phyloP scores from a whole-genome alignment of 2,113 vertebrate genomes.

The Gopherus flavomarginatus region DNA sequence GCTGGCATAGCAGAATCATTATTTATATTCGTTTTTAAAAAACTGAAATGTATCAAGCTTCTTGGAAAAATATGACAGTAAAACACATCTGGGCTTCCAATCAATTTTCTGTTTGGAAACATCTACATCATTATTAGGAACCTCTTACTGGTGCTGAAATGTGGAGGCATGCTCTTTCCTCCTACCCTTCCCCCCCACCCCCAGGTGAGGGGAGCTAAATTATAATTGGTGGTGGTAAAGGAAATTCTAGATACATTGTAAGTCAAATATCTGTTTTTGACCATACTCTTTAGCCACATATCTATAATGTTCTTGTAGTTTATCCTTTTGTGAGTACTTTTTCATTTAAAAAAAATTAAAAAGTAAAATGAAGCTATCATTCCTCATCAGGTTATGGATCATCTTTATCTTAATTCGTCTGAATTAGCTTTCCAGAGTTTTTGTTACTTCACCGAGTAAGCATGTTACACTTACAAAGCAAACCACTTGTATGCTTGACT shows the following conservation, averaged over 20 bases:
- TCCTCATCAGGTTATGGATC: background rate
- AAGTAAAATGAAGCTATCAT: background rate
- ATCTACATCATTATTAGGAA: background rate
- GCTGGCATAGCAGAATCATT: background rate
- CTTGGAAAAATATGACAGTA: conserved; percentile 50
- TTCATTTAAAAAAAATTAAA: background rate
- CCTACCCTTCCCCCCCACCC: background rate
- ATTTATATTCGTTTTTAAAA: conserved; percentile 48
- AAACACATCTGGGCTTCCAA: conserved; percentile 54
- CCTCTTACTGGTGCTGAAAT: background rate
- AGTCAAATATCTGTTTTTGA: background rate
- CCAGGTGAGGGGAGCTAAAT: background rate
- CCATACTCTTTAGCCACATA: background rate
- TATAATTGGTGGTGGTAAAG: background rate
- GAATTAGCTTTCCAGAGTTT: background rate
- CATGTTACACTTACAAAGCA: background rate
- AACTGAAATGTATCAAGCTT: conserved; percentile 31
- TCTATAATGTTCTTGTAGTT: background rate
- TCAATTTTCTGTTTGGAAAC: conserved; percentile 41
- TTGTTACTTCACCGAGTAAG: background rate
- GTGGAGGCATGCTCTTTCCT: background rate
- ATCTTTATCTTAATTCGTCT: background rate
- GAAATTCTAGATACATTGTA: background rate
- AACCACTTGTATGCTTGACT: background rate
- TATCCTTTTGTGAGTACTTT: background rate